Evolutionary conservation across 1,140 invertebrate genomes (phyloP), one percentile per base, ranked within the genome.

Genomic region (Tetragnatha versicolor): DNA sequence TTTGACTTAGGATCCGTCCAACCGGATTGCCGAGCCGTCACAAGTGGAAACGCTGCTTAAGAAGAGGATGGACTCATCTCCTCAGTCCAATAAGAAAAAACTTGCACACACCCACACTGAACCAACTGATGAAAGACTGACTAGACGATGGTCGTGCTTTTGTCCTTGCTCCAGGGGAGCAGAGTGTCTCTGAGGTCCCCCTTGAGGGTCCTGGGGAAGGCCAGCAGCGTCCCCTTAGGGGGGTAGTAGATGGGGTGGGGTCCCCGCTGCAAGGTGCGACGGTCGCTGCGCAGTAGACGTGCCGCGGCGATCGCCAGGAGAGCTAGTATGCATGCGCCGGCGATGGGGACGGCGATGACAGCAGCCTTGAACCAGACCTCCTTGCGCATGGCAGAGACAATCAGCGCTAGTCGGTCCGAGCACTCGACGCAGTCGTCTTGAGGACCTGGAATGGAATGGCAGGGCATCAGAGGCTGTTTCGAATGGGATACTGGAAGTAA

Each of bases 361-460:
- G 93, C 93, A 1, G 92, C 93, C 83, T 91, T 91, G 86, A 94
- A 93, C 93, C 93, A 94, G 31, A 92, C 87, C 80, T 94, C 92
- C 58, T 79, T 60, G 0, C 69, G 69, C 9, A 79, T 12, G 1
- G 77, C 55, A 27, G 33, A 27, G n/a, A 65, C 73, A 17, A 66
- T 35, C 20, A 77, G 45, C 0, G 73, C 47, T 10, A 66, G 65
- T 6, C 47, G 25, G n/a, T 55, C 58, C 9, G 72, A 49, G 14
- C 35, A 20, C 12, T 47, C 45, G 4, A 7, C 2, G 2, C 17
- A 3, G 31, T 20, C 42, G 7, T 77, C 73, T 20, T 35, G 22
- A 9, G 61, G 12, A 51, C 31, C 73, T 77, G 47, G 0, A 42
- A 49, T 2, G 49, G 17, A 47, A 47, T 47, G 20, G 12, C 42